A percentile compares a stretch with the other conserved stretches of the same genome.
Conservation (phyloP, 2,797 vertebrate species). For the Tenualosa thibaudeaui region DNA sequence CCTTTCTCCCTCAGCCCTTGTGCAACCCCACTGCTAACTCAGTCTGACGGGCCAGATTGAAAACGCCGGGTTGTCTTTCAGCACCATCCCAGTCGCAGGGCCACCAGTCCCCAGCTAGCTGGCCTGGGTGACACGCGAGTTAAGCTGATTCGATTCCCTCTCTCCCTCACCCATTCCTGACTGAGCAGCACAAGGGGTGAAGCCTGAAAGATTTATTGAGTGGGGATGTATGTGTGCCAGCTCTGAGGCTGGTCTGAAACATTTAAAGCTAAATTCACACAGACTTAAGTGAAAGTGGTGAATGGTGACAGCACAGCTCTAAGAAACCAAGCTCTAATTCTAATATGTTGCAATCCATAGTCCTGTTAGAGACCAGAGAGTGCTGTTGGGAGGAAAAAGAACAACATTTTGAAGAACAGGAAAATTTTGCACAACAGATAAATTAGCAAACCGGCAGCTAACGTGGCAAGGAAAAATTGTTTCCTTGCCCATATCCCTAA, state of each 20-base stretch:
- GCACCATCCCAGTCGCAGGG: background rate
- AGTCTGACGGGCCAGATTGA: background rate
- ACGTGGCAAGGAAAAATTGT: too few species aligned
- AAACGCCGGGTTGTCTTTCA: background rate
- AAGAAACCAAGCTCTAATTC: background rate
- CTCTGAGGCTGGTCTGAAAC: background rate
- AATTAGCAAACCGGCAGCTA: too few species aligned
- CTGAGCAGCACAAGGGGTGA: background rate
- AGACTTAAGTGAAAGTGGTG: background rate
- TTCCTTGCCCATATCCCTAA: too few species aligned
- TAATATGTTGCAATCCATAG: too few species aligned
- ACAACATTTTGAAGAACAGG: too few species aligned
- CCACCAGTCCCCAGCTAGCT: background rate
- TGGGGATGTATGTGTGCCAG: background rate
- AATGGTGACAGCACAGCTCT: background rate
- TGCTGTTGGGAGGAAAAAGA: too few species aligned
- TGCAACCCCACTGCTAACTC: background rate
- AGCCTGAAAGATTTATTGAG: background rate
- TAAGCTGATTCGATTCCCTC: background rate
- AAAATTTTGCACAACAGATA: too few species aligned
- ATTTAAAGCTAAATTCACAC: background rate
- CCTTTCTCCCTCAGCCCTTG: background rate
- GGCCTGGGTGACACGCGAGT: background rate
- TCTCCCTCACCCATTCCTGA: background rate
- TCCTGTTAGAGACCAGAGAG: too few species aligned